phyloP scores from a whole-genome alignment of 2,113 vertebrate genomes.

The Calidris pugnax region DNA sequence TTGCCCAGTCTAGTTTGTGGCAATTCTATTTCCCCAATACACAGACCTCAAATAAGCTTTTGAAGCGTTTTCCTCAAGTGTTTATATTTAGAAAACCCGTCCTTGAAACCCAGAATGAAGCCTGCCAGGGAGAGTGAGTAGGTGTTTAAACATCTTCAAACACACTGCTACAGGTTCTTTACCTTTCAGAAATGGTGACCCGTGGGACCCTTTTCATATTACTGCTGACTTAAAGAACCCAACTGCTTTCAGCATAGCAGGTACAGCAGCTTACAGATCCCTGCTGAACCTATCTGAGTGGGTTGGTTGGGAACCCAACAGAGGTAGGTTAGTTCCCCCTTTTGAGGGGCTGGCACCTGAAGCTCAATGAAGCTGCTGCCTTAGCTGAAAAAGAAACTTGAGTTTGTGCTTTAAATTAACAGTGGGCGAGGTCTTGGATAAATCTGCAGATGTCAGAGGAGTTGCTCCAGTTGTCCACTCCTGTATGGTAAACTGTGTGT shows the following conservation, averaged over 20 bases:
- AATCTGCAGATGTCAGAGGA: neutral
- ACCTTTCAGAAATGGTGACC: constrained; percentile 21
- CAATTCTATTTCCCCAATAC: neutral
- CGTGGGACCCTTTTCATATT: neutral
- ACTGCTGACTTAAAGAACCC: neutral
- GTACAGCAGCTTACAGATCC: neutral
- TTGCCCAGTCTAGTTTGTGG: neutral
- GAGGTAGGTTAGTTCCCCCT: neutral
- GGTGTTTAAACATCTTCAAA: constrained; percentile 9
- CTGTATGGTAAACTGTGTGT: neutral
- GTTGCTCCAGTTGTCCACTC: neutral
- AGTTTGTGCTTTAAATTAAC: neutral
- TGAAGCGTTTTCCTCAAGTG: neutral
- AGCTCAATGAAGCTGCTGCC: neutral
- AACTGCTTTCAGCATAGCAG: neutral
- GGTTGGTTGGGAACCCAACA: neutral
- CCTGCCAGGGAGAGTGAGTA: neutral
- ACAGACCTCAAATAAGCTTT: neutral
- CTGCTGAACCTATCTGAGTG: neutral
- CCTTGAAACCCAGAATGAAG: neutral
- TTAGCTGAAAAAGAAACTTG: neutral
- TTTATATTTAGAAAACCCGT: constrained; percentile 21
- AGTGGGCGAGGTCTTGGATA: neutral
- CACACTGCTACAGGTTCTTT: neutral
- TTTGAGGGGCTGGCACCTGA: neutral